Base-by-base conservation (phyloP, 2,888 invertebrate species). In the Rhaphigaster nebulosa region DNA sequence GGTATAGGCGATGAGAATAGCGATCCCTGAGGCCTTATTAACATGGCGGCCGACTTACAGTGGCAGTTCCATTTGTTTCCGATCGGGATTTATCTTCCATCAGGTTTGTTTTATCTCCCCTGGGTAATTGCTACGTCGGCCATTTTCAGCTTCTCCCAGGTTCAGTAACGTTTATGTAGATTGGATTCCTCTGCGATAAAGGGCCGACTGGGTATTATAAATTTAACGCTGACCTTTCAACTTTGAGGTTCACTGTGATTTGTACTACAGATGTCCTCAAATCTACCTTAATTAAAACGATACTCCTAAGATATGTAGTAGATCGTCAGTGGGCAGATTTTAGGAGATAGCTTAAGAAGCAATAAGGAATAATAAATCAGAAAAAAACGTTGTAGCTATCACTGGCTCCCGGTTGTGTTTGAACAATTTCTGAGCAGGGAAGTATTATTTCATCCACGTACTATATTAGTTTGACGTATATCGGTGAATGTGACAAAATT, bases 201-300 rank as follows among this genome's bases (percentile, higher is more conserved):
- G 70, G 18, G 4, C 8, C 70, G 1, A 1, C 20, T 23, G 34
- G 70, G 70, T 38, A 76, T 76, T 76, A 38, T 76, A 76, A 76
- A 76, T 76, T 76, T 76, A 76, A 34, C 70, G 38, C 70, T 76
- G 34, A 76, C 70, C 70, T 76, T 76, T 76, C 70, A 76, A 76
- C 70, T 76, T 76, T 5, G 8, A 18, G 38, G 70, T 34, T 38
- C 70, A 10, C 38, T 1, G 18, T 76, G 13, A 13, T 18, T 2
- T 10, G 20, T 20, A 10, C 70, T 76, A 23, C 29, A 76, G 70
- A 1, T 76, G 70, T 38, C 20, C 34, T 34, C n/a, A 65, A 65
- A 65, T 65, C 65, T 76, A 34, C 20, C 38, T 76, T n/a, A n/a
- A 60, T 60, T 60, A 60, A 60, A 76, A 34, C 38, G 20, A 6